Evolutionary conservation across 2,113 vertebrate species (phyloP).

Genomic region (Sprattus sprattus): DNA sequence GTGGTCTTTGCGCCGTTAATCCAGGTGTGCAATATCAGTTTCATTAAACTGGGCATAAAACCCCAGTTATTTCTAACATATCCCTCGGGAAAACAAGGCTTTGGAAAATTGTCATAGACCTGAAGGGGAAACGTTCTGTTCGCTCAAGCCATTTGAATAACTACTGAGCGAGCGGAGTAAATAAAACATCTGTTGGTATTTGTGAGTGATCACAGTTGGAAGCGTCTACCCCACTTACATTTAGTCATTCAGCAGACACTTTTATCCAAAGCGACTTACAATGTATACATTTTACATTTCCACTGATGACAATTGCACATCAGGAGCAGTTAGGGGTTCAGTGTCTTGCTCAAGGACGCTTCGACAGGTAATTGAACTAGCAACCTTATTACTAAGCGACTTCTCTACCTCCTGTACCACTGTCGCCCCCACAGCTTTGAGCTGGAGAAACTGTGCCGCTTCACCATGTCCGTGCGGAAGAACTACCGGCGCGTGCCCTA

Average conservation of each 20-base stretch:
- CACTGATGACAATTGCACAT: no score
- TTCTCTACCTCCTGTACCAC: no score
- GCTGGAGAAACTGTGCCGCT: slow-evolving; percentile 93
- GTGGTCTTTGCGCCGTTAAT: background rate
- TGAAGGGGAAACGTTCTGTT: background rate
- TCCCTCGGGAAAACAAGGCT: background rate
- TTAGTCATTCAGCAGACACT: no score
- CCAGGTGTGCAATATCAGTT: background rate
- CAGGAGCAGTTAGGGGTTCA: no score
- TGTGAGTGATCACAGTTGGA: background rate
- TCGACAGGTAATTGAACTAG: no score
- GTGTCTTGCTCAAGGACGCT: no score
- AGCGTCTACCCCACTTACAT: background rate
- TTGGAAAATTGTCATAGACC: background rate
- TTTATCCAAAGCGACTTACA: no score
- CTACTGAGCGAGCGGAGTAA: background rate
- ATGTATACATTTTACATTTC: no score
- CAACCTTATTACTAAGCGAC: no score
- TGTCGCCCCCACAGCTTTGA: no score
- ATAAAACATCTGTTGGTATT: slow-evolving; percentile 6
- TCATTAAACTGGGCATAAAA: background rate
- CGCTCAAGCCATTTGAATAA: background rate
- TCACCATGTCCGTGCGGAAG: slow-evolving; percentile 98
- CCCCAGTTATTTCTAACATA: background rate
- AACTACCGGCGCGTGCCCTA: slow-evolving; percentile 98